Evolutionary conservation across 2,113 vertebrate species (phyloP).

Genomic region (Tragelaphus imberbis): DNA sequence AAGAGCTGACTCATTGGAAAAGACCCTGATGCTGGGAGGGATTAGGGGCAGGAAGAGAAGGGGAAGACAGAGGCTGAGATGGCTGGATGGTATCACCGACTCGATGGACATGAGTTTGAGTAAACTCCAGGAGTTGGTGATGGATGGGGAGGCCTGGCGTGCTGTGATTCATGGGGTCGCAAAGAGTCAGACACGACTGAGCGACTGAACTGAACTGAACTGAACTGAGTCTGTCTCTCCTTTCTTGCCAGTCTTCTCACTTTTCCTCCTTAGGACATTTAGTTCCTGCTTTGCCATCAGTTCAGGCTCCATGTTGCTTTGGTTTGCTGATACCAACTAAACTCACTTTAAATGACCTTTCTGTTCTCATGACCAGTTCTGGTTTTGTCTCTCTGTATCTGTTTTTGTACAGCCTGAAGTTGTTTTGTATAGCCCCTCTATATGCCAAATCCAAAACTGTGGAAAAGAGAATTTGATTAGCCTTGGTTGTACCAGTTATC

Average conservation of each 20-base stretch:
- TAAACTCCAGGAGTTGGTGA: too few species aligned
- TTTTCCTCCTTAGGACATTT: background rate
- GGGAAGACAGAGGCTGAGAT: rapidly evolving
- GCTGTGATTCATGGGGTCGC: too few species aligned
- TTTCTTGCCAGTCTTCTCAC: background rate
- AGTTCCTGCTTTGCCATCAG: background rate
- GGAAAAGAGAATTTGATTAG: background rate
- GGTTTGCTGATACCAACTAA: background rate
- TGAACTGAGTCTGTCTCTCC: background rate
- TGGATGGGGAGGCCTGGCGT: too few species aligned
- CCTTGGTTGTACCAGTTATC: too few species aligned
- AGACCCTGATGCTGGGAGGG: too few species aligned
- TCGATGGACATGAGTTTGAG: too few species aligned
- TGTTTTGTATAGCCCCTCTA: background rate
- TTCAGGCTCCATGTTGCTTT: background rate
- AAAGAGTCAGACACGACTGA: too few species aligned
- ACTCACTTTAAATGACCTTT: background rate
- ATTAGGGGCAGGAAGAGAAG: too few species aligned
- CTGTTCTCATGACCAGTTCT: background rate
- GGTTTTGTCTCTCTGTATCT: background rate
- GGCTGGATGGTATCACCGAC: too few species aligned
- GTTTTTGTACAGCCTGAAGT: background rate
- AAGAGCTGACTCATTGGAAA: too few species aligned
- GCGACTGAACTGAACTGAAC: too few species aligned
- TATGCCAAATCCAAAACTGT: background rate